Evolutionary conservation across 1,140 invertebrate species (phyloP).

Genomic region (Aphelenchoides avenae): DNA sequence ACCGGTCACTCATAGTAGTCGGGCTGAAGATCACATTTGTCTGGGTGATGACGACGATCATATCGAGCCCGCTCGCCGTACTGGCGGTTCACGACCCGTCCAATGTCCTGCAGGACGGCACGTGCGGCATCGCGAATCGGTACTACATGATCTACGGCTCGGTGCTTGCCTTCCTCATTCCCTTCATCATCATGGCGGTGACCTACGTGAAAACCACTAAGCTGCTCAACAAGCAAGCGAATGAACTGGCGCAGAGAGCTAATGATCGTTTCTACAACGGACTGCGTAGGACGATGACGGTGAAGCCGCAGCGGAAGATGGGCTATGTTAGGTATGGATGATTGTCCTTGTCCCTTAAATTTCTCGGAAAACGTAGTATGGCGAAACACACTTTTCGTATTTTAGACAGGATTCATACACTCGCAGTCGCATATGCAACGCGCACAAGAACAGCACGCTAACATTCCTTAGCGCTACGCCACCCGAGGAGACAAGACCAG

Average conservation of each 20-base stretch:
- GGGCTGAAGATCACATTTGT: conserved; percentile 77
- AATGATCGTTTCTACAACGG: conserved; percentile 41
- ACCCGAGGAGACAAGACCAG: too few relatives aligned
- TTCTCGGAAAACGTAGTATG: too few relatives aligned
- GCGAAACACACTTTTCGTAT: too few relatives aligned
- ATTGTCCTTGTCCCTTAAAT: too few relatives aligned
- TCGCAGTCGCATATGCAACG: too few relatives aligned
- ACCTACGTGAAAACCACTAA: conserved; percentile 85
- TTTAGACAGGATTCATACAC: too few relatives aligned
- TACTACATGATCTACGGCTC: conserved; percentile 75
- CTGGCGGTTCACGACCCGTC: conserved; percentile 69
- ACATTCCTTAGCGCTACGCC: too few relatives aligned
- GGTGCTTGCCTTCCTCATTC: conserved; percentile 83
- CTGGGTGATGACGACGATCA: conserved; percentile 77
- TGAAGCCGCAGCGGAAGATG: conserved; percentile 47
- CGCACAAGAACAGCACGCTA: too few relatives aligned
- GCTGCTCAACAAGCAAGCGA: conserved; percentile 67
- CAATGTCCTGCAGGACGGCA: conserved; percentile 62
- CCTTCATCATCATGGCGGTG: conserved; percentile 83
- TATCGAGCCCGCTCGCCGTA: conserved; percentile 79
- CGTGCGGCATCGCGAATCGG: conserved; percentile 79
- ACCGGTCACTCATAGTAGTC: conserved; percentile 72
- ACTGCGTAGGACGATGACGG: conserved; percentile 45
- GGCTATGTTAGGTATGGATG: conserved; percentile 29
- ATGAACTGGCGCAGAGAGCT: conserved; percentile 38